phyloP scores from a whole-genome alignment of 2,797 vertebrate species.

The Distichodus sexfasciatus region DNA sequence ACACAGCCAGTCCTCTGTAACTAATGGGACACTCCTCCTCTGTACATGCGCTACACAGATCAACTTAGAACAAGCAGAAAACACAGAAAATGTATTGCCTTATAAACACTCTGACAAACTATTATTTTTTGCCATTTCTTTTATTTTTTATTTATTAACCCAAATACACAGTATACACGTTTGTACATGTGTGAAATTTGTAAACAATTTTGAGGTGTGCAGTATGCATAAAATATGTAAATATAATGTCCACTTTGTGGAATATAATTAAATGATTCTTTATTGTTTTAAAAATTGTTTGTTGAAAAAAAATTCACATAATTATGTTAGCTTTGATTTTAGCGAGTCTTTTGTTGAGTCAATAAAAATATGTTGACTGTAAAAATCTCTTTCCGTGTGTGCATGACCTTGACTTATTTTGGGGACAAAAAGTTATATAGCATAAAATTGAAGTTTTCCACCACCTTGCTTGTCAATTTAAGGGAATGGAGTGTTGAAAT shows the following conservation, averaged over 20 bases:
- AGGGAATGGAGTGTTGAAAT: background rate
- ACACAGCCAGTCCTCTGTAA: no score
- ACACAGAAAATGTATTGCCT: slow-evolving; percentile 59
- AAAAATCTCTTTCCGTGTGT: no score
- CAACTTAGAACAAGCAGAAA: background rate
- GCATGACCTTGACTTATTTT: no score
- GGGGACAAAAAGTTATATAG: background rate
- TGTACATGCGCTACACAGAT: background rate
- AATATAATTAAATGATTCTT: no score
- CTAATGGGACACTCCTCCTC: background rate
- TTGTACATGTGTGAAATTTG: slow-evolving; percentile 9
- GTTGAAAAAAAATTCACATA: no score
- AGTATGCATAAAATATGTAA: slow-evolving; percentile 5
- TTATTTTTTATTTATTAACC: slow-evolving; percentile 16
- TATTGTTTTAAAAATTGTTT: no score
- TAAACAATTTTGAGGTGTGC: background rate
- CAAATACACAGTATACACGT: background rate
- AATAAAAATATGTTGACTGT: no score
- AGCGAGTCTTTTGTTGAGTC: no score
- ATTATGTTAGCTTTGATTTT: no score
- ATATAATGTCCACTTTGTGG: slow-evolving; percentile 49
- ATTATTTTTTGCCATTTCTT: background rate
- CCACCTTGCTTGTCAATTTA: background rate
- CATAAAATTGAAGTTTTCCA: background rate
- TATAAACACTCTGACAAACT: slow-evolving; percentile 50